These are phyloP conservation scores for Polyodon spathula DNA, from an alignment of 2,113 vertebrate genomes.

Conservation along the genomic window DNA sequence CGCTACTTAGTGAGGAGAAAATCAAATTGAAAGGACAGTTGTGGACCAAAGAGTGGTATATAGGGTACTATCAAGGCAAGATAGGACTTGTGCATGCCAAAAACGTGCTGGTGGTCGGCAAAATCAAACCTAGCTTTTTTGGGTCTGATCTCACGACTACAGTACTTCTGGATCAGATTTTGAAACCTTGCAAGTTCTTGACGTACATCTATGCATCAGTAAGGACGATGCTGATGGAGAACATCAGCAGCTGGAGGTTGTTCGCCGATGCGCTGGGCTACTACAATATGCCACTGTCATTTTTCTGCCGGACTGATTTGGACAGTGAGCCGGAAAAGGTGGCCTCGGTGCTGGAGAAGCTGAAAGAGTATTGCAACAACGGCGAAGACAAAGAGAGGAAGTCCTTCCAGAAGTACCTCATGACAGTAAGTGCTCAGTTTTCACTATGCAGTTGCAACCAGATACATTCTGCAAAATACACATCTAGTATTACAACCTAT, in stretches of 20 bases:
- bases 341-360: conserved; percentile 81
- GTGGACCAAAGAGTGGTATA: conserved; percentile 96
- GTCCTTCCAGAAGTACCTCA: conserved; percentile 93
- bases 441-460: no score
- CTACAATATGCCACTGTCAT: conserved; percentile 64
- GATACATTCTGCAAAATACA: no score
- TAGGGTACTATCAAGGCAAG: conserved; percentile 85
- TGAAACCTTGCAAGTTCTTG: conserved; percentile 88
- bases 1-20: conserved; percentile 86
- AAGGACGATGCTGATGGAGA: conserved; percentile 89
- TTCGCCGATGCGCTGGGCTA: conserved; percentile 87
- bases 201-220: conserved; percentile 95
- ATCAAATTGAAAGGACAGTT: conserved; percentile 83
- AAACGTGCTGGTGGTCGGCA: conserved; percentile 82
- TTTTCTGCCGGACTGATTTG: conserved; percentile 79
- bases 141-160: conserved; percentile 81
- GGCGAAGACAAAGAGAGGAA: conserved; percentile 77
- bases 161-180: conserved; percentile 77
- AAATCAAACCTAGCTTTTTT: conserved; percentile 67
- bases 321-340: conserved; percentile 86
- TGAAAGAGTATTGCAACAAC: conserved; percentile 93
- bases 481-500: conserved; percentile 32
- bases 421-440: conserved; percentile 63
- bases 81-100: conserved; percentile 83
- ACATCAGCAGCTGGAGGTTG: conserved; percentile 80